Percentiles rank a stretch among this genome's conserved stretches.
These are phyloP conservation scores for Subacronicta megacephala DNA, from an alignment of 2,888 invertebrate species.

Conservation along the genomic window DNA sequence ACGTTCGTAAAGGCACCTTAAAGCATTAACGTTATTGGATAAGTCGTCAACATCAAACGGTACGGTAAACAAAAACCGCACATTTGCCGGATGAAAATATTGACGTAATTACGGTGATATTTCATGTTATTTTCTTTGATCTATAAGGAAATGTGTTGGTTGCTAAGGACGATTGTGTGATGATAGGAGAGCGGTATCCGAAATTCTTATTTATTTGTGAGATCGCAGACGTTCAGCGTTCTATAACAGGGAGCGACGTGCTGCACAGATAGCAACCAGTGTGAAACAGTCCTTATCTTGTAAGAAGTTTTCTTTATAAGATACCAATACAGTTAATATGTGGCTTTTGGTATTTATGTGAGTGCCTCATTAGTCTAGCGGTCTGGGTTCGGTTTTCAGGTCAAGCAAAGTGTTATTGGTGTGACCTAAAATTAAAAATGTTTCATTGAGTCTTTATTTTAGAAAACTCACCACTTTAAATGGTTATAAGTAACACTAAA, in stretches of 20 bases:
- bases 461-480: too few species aligned
- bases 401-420: too few species aligned
- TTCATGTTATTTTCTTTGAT: slow-evolving; percentile 59
- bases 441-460: too few species aligned
- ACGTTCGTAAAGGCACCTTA: slow-evolving; percentile 51
- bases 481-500: too few species aligned
- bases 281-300: slow-evolving; percentile 5
- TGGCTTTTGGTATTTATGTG: too few species aligned
- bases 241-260: not conserved
- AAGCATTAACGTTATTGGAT: slow-evolving; percentile 86
- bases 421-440: too few species aligned
- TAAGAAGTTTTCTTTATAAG: slow-evolving; percentile 1
- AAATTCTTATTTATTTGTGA: too few species aligned
- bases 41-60: slow-evolving; percentile 84
- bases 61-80: slow-evolving; percentile 76
- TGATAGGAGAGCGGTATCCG: slow-evolving; percentile 5
- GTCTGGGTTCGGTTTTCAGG: too few species aligned
- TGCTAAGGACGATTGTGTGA: slow-evolving; percentile 1
- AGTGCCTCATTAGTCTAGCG: too few species aligned
- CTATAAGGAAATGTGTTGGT: slow-evolving; percentile 22
- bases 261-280: not conserved
- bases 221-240: too few species aligned
- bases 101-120: slow-evolving; percentile 72
- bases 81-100: slow-evolving; percentile 72
- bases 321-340: too few species aligned